Evolutionary conservation across 2,888 invertebrate species (phyloP).

Genomic region (Gymnosoma rotundatum): DNA sequence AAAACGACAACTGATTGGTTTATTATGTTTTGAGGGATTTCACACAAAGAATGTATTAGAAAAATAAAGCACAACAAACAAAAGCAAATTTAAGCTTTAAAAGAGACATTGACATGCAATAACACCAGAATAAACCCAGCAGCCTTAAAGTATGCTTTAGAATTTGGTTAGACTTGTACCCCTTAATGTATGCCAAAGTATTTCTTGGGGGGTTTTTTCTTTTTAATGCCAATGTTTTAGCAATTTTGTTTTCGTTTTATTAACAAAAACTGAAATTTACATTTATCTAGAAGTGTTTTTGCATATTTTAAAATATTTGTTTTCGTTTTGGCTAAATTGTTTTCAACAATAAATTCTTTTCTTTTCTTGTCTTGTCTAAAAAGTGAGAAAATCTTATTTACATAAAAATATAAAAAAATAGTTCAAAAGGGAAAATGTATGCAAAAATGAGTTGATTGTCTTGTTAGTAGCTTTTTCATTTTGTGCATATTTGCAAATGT

Average conservation of each 20-base stretch:
- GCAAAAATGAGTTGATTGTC: not conserved
- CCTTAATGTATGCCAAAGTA: conserved; percentile 7
- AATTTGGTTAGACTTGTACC: not conserved
- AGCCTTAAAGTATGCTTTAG: conserved; percentile 39
- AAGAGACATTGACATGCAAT: too few species aligned
- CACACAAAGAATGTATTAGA: too few species aligned
- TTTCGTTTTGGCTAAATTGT: not conserved
- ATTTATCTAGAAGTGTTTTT: not conserved
- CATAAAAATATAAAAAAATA: not conserved
- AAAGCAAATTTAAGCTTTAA: too few species aligned
- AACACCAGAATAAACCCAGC: not conserved
- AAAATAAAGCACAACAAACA: too few species aligned
- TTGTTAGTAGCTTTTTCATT: too few species aligned
- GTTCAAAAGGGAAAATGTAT: not conserved
- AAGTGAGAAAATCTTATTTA: not conserved
- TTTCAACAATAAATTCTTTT: not conserved
- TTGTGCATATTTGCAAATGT: too few species aligned
- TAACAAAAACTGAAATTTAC: conserved; percentile 19
- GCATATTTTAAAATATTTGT: conserved; percentile 2
- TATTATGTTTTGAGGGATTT: conserved; percentile 22
- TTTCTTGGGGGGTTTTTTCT: not conserved
- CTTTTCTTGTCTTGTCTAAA: too few species aligned
- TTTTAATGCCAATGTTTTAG: not conserved
- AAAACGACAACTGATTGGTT: conserved; percentile 36
- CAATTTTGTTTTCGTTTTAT: not conserved